Evolutionary conservation across 2,113 vertebrate genomes (phyloP).

Genomic region (Stegastes partitus): DNA sequence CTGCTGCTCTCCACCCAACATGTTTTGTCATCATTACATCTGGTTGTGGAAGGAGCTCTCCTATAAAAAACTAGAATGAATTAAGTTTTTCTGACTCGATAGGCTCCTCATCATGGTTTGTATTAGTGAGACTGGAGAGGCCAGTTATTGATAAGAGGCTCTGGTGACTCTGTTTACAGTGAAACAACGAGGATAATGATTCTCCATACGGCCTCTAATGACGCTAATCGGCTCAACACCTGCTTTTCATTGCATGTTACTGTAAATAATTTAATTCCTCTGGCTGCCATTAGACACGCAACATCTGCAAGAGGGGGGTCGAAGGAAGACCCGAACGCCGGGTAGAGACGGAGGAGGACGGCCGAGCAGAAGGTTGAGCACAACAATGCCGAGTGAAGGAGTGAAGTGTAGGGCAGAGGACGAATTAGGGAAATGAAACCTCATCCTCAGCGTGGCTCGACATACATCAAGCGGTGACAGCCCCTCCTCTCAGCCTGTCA

Average conservation of each 20-base stretch:
- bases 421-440: conserved; percentile 83
- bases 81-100: too few species aligned
- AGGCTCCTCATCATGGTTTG: too few species aligned
- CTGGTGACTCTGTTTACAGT: neutral
- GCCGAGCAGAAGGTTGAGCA: conserved; percentile 45
- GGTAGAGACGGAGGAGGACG: neutral
- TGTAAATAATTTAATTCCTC: conserved; percentile 43
- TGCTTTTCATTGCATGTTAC: conserved; percentile 36
- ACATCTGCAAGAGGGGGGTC: conserved; percentile 29
- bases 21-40: too few species aligned
- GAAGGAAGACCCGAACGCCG: neutral
- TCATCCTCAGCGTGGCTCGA: conserved; percentile 64
- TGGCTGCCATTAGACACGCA: conserved; percentile 21
- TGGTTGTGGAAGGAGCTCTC: neutral
- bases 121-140: neutral
- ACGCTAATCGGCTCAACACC: conserved; percentile 25
- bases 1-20: too few species aligned
- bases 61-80: too few species aligned
- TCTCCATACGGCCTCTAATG: conserved; percentile 25
- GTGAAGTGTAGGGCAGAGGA: conserved; percentile 19
- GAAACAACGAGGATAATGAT: conserved; percentile 11
- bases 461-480: conserved; percentile 78
- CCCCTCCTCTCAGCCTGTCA: conserved; percentile 77
- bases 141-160: too few species aligned
- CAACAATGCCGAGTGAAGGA: conserved; percentile 20